Percentiles rank a stretch among this genome's conserved stretches.
Conservation (phyloP, 2,797 vertebrate species). For the Morus bassanus region DNA sequence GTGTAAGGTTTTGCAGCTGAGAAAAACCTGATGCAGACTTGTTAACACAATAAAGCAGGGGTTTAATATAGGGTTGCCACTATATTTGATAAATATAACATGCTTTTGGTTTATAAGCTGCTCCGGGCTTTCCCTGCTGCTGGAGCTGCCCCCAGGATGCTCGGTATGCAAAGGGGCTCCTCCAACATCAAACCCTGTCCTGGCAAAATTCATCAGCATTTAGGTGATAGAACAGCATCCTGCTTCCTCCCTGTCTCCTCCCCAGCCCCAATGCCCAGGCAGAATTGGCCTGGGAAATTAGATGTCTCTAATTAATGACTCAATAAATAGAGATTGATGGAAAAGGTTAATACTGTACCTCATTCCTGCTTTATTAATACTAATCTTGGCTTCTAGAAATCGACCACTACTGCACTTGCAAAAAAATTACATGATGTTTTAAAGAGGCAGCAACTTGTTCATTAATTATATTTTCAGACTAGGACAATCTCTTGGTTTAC, state of each 20-base stretch:
- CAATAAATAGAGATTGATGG: slow-evolving; percentile 64
- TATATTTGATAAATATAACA: neutral
- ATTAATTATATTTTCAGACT: neutral
- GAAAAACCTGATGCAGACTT: neutral
- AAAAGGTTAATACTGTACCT: slow-evolving; percentile 23
- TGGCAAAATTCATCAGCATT: slow-evolving; percentile 40
- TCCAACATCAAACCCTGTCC: neutral
- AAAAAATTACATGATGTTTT: neutral
- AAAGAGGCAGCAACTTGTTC: neutral
- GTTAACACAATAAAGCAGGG: neutral
- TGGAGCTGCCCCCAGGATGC: neutral
- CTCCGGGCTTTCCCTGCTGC: neutral
- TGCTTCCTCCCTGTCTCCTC: neutral
- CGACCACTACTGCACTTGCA: neutral
- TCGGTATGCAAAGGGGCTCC: fast-evolving
- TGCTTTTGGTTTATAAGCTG: neutral
- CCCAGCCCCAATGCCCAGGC: neutral
- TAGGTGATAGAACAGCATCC: neutral
- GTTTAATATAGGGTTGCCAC: no score
- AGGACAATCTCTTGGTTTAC: neutral
- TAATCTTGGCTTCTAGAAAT: neutral
- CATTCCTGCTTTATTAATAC: slow-evolving; percentile 42
- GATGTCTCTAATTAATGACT: slow-evolving; percentile 67
- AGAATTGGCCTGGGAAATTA: slow-evolving; percentile 59
- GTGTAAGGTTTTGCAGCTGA: neutral